Percentiles rank a stretch among this genome's conserved stretches.
phyloP scores from a whole-genome alignment of 2,113 vertebrate species.

The Cinclus mexicanus region DNA sequence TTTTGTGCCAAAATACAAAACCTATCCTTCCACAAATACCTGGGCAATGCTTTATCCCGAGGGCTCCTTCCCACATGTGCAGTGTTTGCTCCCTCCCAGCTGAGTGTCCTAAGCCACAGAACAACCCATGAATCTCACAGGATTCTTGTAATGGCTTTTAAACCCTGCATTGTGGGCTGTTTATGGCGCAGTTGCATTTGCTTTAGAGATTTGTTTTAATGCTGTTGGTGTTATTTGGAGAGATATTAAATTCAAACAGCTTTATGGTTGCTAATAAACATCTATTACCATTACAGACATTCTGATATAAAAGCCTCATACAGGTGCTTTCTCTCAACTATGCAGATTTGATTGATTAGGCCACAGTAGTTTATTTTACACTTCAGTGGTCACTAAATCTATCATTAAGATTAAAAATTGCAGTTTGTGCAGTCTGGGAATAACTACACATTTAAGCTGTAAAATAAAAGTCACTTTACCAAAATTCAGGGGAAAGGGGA shows the following conservation, averaged over 20 bases:
- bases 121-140: slow-evolving; percentile 36
- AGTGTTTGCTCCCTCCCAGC: not conserved
- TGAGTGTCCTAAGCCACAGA: slow-evolving; percentile 10
- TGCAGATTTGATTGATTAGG: slow-evolving; percentile 57
- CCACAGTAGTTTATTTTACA: slow-evolving; percentile 39
- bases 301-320: slow-evolving; percentile 56
- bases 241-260: slow-evolving; percentile 46
- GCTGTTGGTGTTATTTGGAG: slow-evolving; percentile 27
- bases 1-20: not conserved
- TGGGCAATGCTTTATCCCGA: not conserved
- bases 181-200: not conserved
- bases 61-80: not conserved
- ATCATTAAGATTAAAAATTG: slow-evolving; percentile 41
- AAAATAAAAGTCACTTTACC: not conserved
- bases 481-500: not conserved
- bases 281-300: slow-evolving; percentile 64
- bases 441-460: slow-evolving; percentile 8
- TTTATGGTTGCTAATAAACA: slow-evolving; percentile 71
- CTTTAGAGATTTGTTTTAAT: slow-evolving; percentile 31
- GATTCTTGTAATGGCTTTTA: slow-evolving; percentile 53
- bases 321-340: slow-evolving; percentile 40
- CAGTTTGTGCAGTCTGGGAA: slow-evolving; percentile 37
- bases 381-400: slow-evolving; percentile 32
- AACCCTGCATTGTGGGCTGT: not conserved
- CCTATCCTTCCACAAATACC: not conserved